Base-by-base conservation (phyloP, 64 coral and sea anemone genomes). In the Cladopsammia gracilis region DNA sequence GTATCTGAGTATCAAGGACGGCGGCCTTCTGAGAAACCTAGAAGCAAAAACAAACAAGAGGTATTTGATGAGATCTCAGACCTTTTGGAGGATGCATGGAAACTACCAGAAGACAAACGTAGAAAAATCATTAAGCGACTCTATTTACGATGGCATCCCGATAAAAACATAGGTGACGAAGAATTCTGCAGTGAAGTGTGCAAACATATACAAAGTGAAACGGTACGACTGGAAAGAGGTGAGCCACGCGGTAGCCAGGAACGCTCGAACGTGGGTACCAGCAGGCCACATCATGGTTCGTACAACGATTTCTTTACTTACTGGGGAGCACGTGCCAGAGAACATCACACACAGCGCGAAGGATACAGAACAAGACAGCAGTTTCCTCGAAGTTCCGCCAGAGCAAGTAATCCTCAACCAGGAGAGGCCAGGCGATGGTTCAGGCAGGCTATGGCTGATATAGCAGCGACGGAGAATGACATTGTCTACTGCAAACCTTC, bases 111-210 rank as follows among this genome's bases (percentile, higher is more conserved):
- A 73, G 95, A 96, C 6, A 89, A 88, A 49, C 25, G 49, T 25
- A 80, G 61, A 44, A 96, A 93, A 53, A 88, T 96, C 86, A 65
- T 92, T 3, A 96, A 71, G 75, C 90, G 95, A 23, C 90, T 96
- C 0, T 96, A 24, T 78, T 76, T 96, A 19, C 14, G 25, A 5
- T 96, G 94, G 94, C 94, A 96, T 68, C 94, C 94, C 15, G 89
- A 96, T 59, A 96, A 96, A 67, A 96, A 96, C 47, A 51, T 76
- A 12, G 95, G 90, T 66, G 83, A 78, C n/a, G 95, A 92, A 50
- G 77, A 92, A 20, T 93, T 96, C 26, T 96, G 90, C 15, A 96
- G 20, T 42, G 62, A 89, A 24, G 85, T 85, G 12, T 96, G 88
- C 59, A 70, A 96, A 44, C 67, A 92, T 25, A 64, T 96, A 19